phyloP scores from a whole-genome alignment of 2,797 vertebrate genomes.

The Myotis myotis region DNA sequence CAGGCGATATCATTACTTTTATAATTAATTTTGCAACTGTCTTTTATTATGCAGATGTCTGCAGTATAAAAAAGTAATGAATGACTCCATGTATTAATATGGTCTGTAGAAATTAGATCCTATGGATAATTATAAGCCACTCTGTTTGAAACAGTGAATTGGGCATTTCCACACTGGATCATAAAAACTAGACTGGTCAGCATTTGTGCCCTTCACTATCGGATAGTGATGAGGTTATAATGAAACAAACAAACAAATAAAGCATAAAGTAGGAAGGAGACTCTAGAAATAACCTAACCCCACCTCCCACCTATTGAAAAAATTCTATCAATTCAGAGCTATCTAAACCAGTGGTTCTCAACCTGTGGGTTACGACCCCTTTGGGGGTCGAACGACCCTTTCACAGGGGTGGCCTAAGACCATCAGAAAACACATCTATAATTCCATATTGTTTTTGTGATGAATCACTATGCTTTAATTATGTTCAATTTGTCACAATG shows the following conservation, averaged over 20 bases:
- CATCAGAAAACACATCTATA: too few species aligned
- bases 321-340: background rate
- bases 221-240: background rate
- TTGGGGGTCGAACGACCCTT: too few species aligned
- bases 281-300: background rate
- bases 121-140: background rate
- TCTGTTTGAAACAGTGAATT: background rate
- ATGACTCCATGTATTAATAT: background rate
- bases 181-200: background rate
- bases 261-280: background rate
- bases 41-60: slow-evolving; percentile 18
- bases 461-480: too few species aligned
- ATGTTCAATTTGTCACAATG: too few species aligned
- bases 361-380: too few species aligned
- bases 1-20: background rate
- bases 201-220: background rate
- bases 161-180: background rate
- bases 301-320: background rate
- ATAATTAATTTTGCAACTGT: slow-evolving; percentile 32
- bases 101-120: background rate
- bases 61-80: background rate
- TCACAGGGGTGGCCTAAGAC: too few species aligned
- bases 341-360: background rate
- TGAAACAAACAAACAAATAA: background rate
- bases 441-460: too few species aligned